phyloP scores from a whole-genome alignment of 2,113 vertebrate genomes.

The Papio anubis region DNA sequence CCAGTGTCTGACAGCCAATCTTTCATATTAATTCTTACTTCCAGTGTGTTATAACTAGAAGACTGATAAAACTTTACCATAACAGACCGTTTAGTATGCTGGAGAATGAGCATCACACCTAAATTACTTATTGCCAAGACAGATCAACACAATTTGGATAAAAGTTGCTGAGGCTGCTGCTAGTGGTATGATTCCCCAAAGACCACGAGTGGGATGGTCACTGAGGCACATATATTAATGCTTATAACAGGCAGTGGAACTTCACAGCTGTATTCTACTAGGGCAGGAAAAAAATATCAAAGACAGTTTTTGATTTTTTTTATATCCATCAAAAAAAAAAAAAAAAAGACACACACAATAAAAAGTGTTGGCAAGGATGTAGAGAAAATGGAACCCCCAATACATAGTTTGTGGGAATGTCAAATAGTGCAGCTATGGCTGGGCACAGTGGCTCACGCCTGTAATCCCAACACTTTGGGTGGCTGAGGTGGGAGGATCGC shows the following conservation, averaged over 20 bases:
- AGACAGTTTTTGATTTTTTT: neutral
- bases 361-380: neutral
- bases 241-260: neutral
- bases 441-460: neutral
- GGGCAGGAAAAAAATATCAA: neutral
- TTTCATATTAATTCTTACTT: neutral
- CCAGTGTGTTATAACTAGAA: neutral
- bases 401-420: neutral
- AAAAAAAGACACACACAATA: neutral
- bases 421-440: neutral
- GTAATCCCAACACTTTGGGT: neutral
- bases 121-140: neutral
- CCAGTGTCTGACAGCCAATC: neutral
- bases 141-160: neutral
- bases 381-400: neutral
- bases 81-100: neutral
- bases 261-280: neutral
- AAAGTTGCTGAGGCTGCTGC: neutral
- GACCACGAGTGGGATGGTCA: neutral
- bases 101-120: neutral
- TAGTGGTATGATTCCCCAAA: neutral
- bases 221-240: neutral
- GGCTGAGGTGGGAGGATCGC: neutral
- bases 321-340: neutral
- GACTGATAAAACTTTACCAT: neutral